Conservation (phyloP, 2,797 vertebrate species). For the Aeoliscus strigatus region DNA sequence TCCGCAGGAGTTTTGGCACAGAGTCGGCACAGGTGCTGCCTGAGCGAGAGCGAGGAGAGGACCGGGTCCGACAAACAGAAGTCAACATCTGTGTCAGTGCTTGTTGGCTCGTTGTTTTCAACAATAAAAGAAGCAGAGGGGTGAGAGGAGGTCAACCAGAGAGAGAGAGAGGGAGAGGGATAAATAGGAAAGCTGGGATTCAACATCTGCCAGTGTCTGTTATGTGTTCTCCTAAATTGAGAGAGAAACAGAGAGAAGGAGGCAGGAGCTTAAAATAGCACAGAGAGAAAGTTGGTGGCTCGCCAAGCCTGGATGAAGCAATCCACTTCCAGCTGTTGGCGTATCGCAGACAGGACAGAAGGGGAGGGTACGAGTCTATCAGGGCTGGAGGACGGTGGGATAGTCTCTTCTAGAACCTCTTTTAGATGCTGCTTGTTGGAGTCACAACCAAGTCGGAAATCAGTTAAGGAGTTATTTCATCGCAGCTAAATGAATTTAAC, state of each 20-base stretch:
- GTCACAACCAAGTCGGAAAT: no score
- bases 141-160: slow-evolving; percentile 31
- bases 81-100: slow-evolving; percentile 64
- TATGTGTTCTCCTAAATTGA: slow-evolving; percentile 57
- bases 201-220: slow-evolving; percentile 59
- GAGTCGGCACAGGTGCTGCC: slow-evolving; percentile 73
- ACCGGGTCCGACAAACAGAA: slow-evolving; percentile 43
- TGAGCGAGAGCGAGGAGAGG: slow-evolving; percentile 28
- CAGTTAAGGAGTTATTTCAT: no score
- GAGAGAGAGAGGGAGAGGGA: slow-evolving; percentile 14
- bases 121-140: slow-evolving; percentile 40
- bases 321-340: slow-evolving; percentile 62
- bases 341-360: slow-evolving; percentile 37
- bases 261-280: slow-evolving; percentile 55
- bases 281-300: slow-evolving; percentile 51
- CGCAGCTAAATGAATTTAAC: no score
- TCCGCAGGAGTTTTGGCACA: slow-evolving; percentile 78
- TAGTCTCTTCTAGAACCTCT: no score
- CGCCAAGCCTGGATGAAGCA: slow-evolving; percentile 61
- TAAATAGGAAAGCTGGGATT: slow-evolving; percentile 40
- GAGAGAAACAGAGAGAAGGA: slow-evolving; percentile 39
- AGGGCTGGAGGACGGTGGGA: no score
- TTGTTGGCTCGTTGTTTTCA: slow-evolving; percentile 59
- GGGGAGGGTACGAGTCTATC: no score
- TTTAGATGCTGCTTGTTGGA: no score